Conservation (phyloP, 1,140 invertebrate species). For the Calephelis nemesis region DNA sequence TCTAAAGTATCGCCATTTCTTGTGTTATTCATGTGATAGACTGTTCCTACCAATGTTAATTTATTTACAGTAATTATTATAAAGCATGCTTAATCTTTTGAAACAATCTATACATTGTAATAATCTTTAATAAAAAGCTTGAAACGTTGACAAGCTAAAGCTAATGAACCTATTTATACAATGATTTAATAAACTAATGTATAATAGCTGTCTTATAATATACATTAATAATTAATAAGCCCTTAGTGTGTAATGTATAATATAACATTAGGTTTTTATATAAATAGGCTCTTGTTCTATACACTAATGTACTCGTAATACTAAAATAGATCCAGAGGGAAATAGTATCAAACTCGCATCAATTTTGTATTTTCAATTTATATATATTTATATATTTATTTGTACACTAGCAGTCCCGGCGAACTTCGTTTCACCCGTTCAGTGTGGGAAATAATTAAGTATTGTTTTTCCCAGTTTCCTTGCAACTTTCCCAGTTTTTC, state of each 20-base stretch:
- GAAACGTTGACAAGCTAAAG: conserved; percentile 57
- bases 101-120: conserved; percentile 60
- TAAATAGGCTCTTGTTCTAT: conserved; percentile 3
- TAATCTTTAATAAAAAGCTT: conserved; percentile 53
- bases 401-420: no score
- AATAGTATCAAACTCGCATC: no score
- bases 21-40: conserved; percentile 44
- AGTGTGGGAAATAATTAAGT: no score
- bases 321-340: no score
- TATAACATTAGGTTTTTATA: background rate
- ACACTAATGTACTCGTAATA: background rate
- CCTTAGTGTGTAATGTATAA: background rate
- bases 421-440: no score
- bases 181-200: no score
- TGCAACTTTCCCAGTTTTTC: no score
- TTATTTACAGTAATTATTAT: conserved; percentile 22
- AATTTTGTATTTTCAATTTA: no score
- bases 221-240: no score
- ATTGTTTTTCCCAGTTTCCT: no score
- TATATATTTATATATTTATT: no score
- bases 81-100: conserved; percentile 36
- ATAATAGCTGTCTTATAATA: no score
- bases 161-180: conserved; percentile 45
- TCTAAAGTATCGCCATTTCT: background rate
- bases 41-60: conserved; percentile 40